Evolutionary conservation across 2,113 vertebrate genomes (phyloP).

Genomic region (Mormyrus lacerda): DNA sequence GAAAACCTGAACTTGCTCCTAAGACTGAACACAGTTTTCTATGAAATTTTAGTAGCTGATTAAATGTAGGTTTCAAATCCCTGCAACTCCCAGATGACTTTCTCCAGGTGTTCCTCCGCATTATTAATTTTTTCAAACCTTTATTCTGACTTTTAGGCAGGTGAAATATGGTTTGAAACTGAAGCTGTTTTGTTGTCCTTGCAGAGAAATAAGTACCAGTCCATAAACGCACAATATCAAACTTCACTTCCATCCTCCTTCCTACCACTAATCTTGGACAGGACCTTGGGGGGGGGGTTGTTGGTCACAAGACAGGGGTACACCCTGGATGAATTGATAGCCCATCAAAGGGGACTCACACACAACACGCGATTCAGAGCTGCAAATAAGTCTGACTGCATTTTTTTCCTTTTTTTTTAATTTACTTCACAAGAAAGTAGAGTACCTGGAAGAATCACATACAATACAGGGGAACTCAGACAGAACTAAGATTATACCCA

Average conservation of each 20-base stretch:
- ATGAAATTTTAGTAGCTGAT: conserved; percentile 6
- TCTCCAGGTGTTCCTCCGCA: not conserved
- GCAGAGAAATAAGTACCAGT: not conserved
- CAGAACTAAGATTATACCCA: not conserved
- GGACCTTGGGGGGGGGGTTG: not conserved
- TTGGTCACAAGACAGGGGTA: not conserved
- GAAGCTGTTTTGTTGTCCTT: not conserved
- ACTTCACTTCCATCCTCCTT: not conserved
- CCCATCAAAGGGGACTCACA: not conserved
- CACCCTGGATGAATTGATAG: not conserved
- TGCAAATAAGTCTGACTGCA: not conserved
- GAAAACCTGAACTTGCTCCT: conserved; percentile 30
- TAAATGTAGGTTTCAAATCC: conserved; percentile 8
- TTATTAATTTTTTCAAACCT: not conserved
- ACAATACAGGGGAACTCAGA: not conserved
- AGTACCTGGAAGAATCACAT: not conserved
- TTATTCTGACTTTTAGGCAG: conserved; percentile 48
- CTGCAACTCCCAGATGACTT: not conserved
- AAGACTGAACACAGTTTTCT: conserved; percentile 27
- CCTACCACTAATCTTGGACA: not conserved
- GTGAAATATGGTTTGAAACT: conserved; percentile 16
- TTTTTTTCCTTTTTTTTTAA: not conserved
- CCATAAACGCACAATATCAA: not conserved
- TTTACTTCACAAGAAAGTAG: not conserved
- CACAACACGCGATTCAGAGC: not conserved